Evolutionary conservation across 2,888 invertebrate genomes (phyloP).

Genomic region (Andrena marginata): DNA sequence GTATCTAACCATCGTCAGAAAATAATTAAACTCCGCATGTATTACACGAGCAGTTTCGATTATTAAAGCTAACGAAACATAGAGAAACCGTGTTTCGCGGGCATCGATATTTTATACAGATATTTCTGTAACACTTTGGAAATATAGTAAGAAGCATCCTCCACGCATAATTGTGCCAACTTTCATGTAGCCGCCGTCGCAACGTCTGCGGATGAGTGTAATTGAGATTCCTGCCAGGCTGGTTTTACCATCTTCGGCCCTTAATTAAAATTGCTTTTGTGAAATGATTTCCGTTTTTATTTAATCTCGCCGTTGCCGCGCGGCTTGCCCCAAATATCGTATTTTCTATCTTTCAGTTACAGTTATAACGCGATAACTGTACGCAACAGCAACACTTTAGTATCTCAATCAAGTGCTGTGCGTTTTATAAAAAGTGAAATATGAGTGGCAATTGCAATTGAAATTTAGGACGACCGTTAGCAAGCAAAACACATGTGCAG

Average conservation of each 20-base stretch:
- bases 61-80: background rate
- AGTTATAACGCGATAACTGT: background rate
- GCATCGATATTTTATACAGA: background rate
- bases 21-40: conserved; percentile 8
- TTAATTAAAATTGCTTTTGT: conserved; percentile 42
- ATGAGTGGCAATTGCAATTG: background rate
- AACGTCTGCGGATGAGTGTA: conserved; percentile 23
- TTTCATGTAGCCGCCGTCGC: conserved; percentile 38
- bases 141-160: conserved; percentile 28
- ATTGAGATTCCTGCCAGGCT: conserved; percentile 38
- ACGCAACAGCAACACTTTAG: background rate
- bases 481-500: background rate
- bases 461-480: background rate
- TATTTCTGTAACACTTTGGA: background rate
- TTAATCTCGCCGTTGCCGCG: background rate
- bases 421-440: background rate
- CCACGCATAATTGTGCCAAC: conserved; percentile 51
- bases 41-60: background rate
- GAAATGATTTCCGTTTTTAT: conserved; percentile 33
- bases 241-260: conserved; percentile 26
- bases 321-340: background rate
- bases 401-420: background rate
- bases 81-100: background rate
- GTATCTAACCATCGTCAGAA: background rate
- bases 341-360: conserved; percentile 1